Percentiles rank a stretch among this genome's conserved stretches.
Evolutionary conservation across 2,797 vertebrate genomes (phyloP).

Genomic region (Glyptemys insculpta): DNA sequence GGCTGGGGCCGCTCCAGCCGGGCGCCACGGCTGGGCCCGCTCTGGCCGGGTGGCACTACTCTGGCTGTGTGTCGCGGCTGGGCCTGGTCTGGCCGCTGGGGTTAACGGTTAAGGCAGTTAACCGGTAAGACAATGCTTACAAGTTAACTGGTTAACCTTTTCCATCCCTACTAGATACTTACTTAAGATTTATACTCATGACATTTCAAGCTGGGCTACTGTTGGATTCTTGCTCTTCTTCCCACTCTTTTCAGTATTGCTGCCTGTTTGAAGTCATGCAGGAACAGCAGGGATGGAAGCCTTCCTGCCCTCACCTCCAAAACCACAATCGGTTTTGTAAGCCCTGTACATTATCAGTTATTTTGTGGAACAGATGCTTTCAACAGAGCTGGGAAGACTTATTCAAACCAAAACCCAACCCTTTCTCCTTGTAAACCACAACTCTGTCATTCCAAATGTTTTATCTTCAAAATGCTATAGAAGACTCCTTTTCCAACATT

Average conservation of each 20-base stretch:
- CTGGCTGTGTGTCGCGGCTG: no score
- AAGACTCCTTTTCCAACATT: slow-evolving; percentile 15
- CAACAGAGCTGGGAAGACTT: background rate
- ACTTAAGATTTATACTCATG: background rate
- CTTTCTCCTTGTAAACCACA: slow-evolving; percentile 40
- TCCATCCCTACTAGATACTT: background rate
- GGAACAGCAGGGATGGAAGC: background rate
- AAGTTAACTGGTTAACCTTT: no score
- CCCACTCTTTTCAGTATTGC: background rate
- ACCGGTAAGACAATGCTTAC: no score
- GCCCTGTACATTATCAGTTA: background rate
- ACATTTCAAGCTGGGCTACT: background rate
- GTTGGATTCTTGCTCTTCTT: background rate
- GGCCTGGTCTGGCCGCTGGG: no score
- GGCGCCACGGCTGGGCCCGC: no score
- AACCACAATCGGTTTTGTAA: background rate
- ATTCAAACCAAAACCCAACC: background rate
- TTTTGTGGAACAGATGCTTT: slow-evolving; percentile 8
- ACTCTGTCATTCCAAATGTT: slow-evolving; percentile 17
- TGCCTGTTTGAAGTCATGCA: background rate
- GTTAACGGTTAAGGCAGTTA: no score
- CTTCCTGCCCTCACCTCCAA: background rate
- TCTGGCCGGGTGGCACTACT: no score
- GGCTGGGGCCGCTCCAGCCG: no score
- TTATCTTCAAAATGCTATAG: slow-evolving; percentile 29